Conservation (phyloP, 2,888 invertebrate genomes). For the Microchrysa polita region DNA sequence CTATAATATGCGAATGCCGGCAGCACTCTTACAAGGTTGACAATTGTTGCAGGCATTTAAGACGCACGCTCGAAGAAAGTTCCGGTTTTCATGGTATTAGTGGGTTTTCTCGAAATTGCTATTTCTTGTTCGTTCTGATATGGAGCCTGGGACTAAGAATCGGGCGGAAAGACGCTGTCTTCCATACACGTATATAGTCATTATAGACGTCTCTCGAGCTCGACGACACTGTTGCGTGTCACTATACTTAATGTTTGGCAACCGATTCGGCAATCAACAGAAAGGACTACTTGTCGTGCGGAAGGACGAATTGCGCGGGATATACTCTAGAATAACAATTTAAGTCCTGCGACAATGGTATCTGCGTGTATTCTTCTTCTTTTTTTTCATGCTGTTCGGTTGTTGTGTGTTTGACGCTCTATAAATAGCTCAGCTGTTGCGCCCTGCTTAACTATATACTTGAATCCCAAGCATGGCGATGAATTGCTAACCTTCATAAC, state of each 20-base stretch:
- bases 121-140: not conserved
- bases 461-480: constrained; percentile 2
- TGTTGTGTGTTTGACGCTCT: not conserved
- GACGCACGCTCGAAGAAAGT: constrained; percentile 13
- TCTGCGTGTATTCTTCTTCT: no score
- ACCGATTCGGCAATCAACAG: not conserved
- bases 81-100: not conserved
- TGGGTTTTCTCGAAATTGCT: not conserved
- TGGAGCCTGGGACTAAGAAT: not conserved
- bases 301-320: not conserved
- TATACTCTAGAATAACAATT: not conserved
- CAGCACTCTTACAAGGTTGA: no score
- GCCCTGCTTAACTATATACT: constrained; percentile 29
- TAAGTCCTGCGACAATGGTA: not conserved
- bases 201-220: no score
- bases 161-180: not conserved
- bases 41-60: not conserved
- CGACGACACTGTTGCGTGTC: constrained; percentile 2
- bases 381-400: no score
- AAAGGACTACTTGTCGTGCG: not conserved
- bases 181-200: no score
- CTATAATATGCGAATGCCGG: no score
- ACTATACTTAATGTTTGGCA: constrained; percentile 2
- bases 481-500: constrained; percentile 15
- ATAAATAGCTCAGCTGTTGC: constrained; percentile 43